Conservation (phyloP, 1,140 invertebrate genomes). For the Pectinophora gossypiella region DNA sequence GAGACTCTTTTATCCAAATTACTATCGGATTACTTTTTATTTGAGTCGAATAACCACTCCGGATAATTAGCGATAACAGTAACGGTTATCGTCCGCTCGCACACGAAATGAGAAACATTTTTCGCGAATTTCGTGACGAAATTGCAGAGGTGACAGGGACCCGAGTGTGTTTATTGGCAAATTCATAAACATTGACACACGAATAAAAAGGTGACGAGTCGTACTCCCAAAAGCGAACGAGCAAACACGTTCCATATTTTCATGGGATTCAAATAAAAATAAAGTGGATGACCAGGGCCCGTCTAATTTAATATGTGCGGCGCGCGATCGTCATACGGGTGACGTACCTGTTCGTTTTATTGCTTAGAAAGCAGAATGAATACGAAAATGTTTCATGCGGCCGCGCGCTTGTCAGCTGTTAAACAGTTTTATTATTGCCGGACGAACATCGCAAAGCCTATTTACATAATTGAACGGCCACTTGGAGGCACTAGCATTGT, state of each 20-base stretch:
- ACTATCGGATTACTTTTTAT: slow-evolving; percentile 52
- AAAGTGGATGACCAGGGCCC: slow-evolving; percentile 58
- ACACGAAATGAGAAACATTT: slow-evolving; percentile 26
- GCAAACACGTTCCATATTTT: slow-evolving; percentile 66
- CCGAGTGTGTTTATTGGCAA: slow-evolving; percentile 60
- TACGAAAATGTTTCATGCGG: slow-evolving; percentile 46
- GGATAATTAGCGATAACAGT: slow-evolving; percentile 43
- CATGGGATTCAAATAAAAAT: slow-evolving; percentile 72
- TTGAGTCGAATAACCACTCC: slow-evolving; percentile 35
- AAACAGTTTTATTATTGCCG: slow-evolving; percentile 73
- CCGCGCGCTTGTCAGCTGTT: slow-evolving; percentile 64
- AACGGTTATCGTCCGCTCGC: slow-evolving; percentile 13
- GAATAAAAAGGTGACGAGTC: slow-evolving; percentile 46
- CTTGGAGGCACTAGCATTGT: slow-evolving; percentile 71
- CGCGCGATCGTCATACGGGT: slow-evolving; percentile 51
- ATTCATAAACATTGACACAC: slow-evolving; percentile 67
- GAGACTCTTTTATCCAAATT: slow-evolving; percentile 45
- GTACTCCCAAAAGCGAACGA: slow-evolving; percentile 44
- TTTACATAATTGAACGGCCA: slow-evolving; percentile 75
- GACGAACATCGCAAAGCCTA: slow-evolving; percentile 61
- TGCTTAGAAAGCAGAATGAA: slow-evolving; percentile 51
- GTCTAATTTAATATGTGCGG: slow-evolving; percentile 70
- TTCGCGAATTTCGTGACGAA: slow-evolving; percentile 36
- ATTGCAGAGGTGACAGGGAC: slow-evolving; percentile 45
- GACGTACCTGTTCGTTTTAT: slow-evolving; percentile 60